phyloP scores from a whole-genome alignment of 2,888 invertebrate species.

The Emmelina monodactyla region DNA sequence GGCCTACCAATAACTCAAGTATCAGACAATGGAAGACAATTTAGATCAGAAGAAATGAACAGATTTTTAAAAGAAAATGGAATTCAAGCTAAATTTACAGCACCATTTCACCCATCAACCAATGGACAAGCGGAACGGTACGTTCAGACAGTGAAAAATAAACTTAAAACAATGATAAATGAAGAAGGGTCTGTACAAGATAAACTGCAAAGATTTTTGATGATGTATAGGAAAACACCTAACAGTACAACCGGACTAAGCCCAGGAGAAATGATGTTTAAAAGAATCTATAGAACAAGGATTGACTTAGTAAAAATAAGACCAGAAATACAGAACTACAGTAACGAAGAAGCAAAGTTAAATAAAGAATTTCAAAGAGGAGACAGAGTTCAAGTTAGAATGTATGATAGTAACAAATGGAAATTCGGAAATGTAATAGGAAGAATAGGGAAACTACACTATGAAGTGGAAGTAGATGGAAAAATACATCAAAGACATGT shows the following conservation, averaged over 20 bases:
- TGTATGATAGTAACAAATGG: conserved; percentile 8
- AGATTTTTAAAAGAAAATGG: conserved; percentile 13
- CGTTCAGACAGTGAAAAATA: conserved; percentile 12
- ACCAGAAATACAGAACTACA: conserved; percentile 1
- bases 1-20: conserved; percentile 9
- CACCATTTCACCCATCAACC: conserved; percentile 5
- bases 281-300: conserved; percentile 11
- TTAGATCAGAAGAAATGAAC: conserved; percentile 12
- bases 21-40: conserved; percentile 14
- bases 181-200: conserved; percentile 9
- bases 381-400: conserved; percentile 10
- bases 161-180: conserved; percentile 8
- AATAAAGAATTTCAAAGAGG: conserved; percentile 8
- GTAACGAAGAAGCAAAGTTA: neutral
- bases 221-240: conserved; percentile 10
- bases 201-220: conserved; percentile 8
- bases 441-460: conserved; percentile 10
- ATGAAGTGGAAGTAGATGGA: conserved; percentile 7
- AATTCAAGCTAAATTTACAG: conserved; percentile 10
- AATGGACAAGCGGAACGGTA: conserved; percentile 14
- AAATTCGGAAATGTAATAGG: conserved; percentile 7
- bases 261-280: conserved; percentile 13
- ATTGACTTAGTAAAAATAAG: conserved; percentile 11
- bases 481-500: conserved; percentile 7
- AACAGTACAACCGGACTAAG: conserved; percentile 10